Conservation (phyloP, 53 echinoderm and acorn worm species). For the Luidia sarsii region DNA sequence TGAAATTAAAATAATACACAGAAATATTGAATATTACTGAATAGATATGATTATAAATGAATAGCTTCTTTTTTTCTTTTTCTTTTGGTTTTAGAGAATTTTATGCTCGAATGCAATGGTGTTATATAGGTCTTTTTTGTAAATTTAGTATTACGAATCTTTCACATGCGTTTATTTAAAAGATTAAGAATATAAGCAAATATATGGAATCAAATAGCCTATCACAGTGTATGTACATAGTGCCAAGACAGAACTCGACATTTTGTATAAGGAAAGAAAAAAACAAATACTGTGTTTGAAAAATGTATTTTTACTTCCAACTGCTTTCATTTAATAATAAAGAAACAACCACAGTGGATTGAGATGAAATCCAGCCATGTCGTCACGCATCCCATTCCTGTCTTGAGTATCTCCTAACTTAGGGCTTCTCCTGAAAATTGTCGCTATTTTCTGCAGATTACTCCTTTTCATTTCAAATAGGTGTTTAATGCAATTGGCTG, state of each 20-base stretch:
- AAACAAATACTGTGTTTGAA: slow-evolving; percentile 27
- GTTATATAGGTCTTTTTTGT: slow-evolving; percentile 8
- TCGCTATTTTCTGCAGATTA: too few relatives aligned
- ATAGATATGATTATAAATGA: background rate
- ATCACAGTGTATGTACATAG: slow-evolving; percentile 33
- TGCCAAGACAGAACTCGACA: slow-evolving; percentile 6
- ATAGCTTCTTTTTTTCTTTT: too few relatives aligned
- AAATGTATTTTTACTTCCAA: slow-evolving; percentile 47
- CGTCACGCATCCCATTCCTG: too few relatives aligned
- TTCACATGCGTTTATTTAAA: slow-evolving; percentile 41
- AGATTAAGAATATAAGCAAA: slow-evolving; percentile 44
- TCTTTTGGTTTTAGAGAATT: slow-evolving; percentile 37
- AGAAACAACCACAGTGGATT: too few relatives aligned
- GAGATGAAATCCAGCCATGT: too few relatives aligned
- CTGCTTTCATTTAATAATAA: slow-evolving; percentile 26
- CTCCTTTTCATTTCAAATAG: too few relatives aligned
- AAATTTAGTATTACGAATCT: slow-evolving; percentile 37
- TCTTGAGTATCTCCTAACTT: too few relatives aligned
- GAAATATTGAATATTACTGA: background rate
- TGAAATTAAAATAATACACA: slow-evolving; percentile 28
- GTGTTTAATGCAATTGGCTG: too few relatives aligned
- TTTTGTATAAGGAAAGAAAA: slow-evolving; percentile 25
- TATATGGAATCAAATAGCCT: background rate
- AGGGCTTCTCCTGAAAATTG: too few relatives aligned
- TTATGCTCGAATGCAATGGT: slow-evolving; percentile 51